Conservation (phyloP, 2,797 vertebrate genomes). For the Peromyscus eremicus region DNA sequence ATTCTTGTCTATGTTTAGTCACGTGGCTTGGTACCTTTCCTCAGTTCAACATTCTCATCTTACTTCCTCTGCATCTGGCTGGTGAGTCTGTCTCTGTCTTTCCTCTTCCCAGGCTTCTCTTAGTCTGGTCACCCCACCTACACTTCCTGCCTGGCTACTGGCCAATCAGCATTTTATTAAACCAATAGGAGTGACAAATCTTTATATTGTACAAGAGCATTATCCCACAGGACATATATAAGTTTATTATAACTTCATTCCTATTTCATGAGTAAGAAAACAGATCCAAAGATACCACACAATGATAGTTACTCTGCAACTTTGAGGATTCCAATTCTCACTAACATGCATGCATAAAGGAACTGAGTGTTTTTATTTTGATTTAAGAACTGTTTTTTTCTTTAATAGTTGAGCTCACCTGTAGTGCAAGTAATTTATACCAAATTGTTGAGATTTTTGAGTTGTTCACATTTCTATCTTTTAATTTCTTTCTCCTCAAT, state of each 20-base stretch:
- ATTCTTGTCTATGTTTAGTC: too few species aligned
- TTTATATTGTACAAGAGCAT: too few species aligned
- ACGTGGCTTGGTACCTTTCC: too few species aligned
- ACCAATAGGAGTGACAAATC: too few species aligned
- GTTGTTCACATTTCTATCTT: slow-evolving; percentile 4
- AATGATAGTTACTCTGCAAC: not conserved
- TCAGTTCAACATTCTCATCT: too few species aligned
- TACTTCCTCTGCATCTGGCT: too few species aligned
- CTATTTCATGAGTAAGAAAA: slow-evolving; percentile 36
- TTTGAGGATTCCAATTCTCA: slow-evolving; percentile 7
- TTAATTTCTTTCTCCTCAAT: not conserved
- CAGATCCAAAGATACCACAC: not conserved
- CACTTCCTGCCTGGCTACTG: too few species aligned
- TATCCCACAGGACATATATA: not conserved
- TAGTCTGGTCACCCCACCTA: too few species aligned
- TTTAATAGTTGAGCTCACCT: not conserved
- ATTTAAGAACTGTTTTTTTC: slow-evolving; percentile 22
- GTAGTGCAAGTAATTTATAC: slow-evolving; percentile 24
- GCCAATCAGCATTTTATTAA: too few species aligned
- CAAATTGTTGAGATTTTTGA: slow-evolving; percentile 18
- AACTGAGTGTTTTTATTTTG: slow-evolving; percentile 10
- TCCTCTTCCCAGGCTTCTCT: too few species aligned
- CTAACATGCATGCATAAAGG: not conserved
- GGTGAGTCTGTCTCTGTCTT: too few species aligned
- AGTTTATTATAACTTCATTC: not conserved